A percentile compares a stretch with the other conserved stretches of the same genome.
Conservation (phyloP, 2,113 vertebrate genomes). For the Apus apus region DNA sequence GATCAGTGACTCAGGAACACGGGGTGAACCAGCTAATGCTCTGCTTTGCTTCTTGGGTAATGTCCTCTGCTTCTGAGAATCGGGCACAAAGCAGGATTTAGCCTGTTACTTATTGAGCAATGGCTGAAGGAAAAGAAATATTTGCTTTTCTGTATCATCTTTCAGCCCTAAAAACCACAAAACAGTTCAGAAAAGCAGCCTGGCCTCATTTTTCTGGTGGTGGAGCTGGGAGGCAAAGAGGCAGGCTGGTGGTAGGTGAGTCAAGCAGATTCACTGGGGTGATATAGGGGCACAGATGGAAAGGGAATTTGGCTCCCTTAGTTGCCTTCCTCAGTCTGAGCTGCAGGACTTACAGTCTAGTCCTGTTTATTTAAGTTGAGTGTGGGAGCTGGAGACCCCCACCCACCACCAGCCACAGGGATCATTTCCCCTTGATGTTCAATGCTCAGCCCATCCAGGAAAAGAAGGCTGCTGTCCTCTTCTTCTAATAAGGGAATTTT, state of each 20-base stretch:
- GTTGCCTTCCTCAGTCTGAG: accelerated
- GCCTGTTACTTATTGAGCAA: slow-evolving; percentile 8
- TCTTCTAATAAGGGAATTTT: neutral
- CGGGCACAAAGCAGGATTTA: neutral
- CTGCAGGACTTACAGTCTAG: no score
- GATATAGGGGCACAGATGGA: neutral
- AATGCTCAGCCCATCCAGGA: accelerated
- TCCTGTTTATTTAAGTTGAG: neutral
- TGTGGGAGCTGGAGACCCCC: neutral
- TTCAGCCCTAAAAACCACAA: slow-evolving; percentile 1
- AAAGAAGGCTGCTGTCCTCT: neutral
- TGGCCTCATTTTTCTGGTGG: neutral
- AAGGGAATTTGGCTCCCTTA: neutral
- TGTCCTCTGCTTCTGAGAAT: neutral
- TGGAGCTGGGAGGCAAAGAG: neutral
- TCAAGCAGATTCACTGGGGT: neutral
- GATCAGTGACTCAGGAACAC: slow-evolving; percentile 3
- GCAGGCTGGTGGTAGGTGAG: neutral
- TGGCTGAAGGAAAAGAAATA: neutral
- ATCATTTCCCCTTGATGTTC: neutral
- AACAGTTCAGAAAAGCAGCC: neutral
- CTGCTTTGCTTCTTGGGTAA: neutral
- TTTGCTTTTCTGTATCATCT: neutral
- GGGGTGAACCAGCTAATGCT: neutral
- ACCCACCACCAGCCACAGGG: neutral